Evolutionary conservation across 2,888 invertebrate genomes (phyloP), one percentile per base, ranked within the genome.

Genomic region (Aspidiotus destructor): DNA sequence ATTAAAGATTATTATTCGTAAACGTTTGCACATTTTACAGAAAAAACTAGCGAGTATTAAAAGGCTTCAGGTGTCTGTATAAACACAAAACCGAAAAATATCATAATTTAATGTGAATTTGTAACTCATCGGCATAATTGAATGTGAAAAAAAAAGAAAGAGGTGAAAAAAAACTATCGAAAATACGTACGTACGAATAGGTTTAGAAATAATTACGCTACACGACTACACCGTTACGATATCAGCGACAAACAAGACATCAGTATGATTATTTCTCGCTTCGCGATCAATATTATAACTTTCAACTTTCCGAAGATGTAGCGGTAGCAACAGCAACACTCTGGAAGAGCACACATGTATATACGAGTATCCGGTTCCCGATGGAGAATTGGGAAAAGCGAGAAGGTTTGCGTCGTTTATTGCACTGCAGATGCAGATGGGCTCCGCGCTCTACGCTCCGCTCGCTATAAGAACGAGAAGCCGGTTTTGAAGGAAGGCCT

Each of bases 11-110:
- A n/a, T 48, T 40, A 63, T 53, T 53, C 63, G 63, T 28, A 63
- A 63, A 63, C 63, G 63, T 63, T 63, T 63, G 63, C 63, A 63
- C 63, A 63, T 63, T 63, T 63, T 63, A 63, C 63, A 52, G 63
- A 63, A 63, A 63, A 52, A 53, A 63, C 53, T 53, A 41, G 63
- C 63, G 15, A 53, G 63, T 63, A 63, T 63, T 53, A 63, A n/a
- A 63, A 63, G 53, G 53, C 53, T 53, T 63, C 53, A 63, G 48
- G 63, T 63, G 63, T 63, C 63, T 63, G 63, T 63, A 53, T 53
- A 63, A 63, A 63, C 63, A 53, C 63, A 63, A 63, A 63, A 63
- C 17, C 53, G 53, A 63, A 63, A 54, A 11, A 63, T 54, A 41
- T 28, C 63, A 63, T 63, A 63, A 63, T 63, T 63, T 48, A n/a